These are phyloP conservation scores for Eilema caniola DNA, from an alignment of 2,888 invertebrate species.

Conservation along the genomic window DNA sequence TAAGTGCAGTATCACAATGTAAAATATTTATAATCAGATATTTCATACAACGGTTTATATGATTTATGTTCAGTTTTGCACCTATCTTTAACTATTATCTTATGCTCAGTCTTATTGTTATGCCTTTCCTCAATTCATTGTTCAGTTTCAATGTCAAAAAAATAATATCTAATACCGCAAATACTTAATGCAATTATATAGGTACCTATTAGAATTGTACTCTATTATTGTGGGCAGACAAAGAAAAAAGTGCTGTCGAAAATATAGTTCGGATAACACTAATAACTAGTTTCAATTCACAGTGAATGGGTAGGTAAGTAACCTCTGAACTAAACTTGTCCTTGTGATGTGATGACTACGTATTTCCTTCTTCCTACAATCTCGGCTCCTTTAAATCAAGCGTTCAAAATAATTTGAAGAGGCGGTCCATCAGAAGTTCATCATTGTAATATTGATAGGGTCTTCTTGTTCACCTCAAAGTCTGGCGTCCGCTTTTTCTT, in stretches of 20 bases:
- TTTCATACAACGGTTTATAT: background rate
- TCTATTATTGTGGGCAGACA: conserved; percentile 35
- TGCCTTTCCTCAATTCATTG: conserved; percentile 11
- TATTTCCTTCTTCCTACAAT: conserved; percentile 2
- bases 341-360: background rate
- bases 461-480: too few species aligned
- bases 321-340: conserved; percentile 73
- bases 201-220: background rate
- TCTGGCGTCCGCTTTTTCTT: too few species aligned
- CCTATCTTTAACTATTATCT: background rate
- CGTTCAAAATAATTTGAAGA: background rate
- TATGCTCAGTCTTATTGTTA: conserved; percentile 1
- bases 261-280: conserved; percentile 63
- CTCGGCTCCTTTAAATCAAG: background rate
- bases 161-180: conserved; percentile 7
- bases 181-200: background rate
- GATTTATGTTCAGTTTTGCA: background rate
- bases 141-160: conserved; percentile 18
- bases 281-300: conserved; percentile 57
- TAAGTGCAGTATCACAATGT: too few species aligned
- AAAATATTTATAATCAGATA: background rate
- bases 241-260: conserved; percentile 54
- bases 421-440: too few species aligned
- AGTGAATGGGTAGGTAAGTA: conserved; percentile 66
- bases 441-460: too few species aligned